phyloP scores from a whole-genome alignment of 2,113 vertebrate species.

The Salvelinus alpinus region DNA sequence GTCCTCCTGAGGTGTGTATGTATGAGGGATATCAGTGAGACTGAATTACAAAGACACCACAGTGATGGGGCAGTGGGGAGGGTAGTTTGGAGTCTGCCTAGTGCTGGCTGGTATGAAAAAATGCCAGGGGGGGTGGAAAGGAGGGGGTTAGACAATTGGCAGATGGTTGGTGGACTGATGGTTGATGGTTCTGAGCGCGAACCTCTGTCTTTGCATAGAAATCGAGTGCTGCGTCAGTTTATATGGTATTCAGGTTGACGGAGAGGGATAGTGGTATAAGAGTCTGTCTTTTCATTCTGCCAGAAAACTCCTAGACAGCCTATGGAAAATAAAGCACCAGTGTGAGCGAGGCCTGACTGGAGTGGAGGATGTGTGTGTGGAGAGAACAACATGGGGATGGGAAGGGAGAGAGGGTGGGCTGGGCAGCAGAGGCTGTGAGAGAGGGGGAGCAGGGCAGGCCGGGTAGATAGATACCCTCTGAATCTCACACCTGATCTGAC shows the following conservation, averaged over 20 bases:
- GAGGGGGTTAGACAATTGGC: constrained; percentile 25
- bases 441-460: no score
- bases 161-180: constrained; percentile 24
- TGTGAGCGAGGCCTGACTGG: constrained; percentile 53
- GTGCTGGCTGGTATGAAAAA: constrained; percentile 45
- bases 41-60: no score
- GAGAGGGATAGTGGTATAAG: constrained; percentile 3
- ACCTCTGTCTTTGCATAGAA: constrained; percentile 79
- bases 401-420: constrained; percentile 8
- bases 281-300: no score
- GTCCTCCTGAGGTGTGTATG: not conserved
- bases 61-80: no score
- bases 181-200: constrained; percentile 57
- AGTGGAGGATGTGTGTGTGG: constrained; percentile 56
- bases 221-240: constrained; percentile 69
- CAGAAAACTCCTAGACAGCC: constrained; percentile 56
- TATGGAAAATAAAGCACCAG: constrained; percentile 70
- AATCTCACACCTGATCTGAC: constrained; percentile 54
- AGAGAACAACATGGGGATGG: constrained; percentile 73
- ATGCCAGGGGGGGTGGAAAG: constrained; percentile 34
- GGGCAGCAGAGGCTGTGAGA: no score
- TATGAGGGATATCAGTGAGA: constrained; percentile 16
- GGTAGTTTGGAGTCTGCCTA: constrained; percentile 46
- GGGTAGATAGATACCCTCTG: no score
- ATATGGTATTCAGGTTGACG: constrained; percentile 55